phyloP scores from a whole-genome alignment of 2,113 vertebrate genomes.

The Scomber scombrus region DNA sequence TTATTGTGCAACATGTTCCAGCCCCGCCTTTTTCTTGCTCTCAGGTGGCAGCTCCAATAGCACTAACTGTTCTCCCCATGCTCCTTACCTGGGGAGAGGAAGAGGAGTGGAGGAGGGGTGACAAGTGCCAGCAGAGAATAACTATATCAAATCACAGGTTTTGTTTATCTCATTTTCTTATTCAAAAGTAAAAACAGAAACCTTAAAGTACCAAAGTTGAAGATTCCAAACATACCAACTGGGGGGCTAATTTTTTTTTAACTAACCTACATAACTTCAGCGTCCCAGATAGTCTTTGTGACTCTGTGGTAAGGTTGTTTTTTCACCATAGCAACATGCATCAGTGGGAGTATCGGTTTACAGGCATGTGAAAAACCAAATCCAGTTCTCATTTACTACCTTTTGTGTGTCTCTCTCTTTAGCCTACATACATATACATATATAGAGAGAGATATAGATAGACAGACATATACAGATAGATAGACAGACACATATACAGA shows the following conservation, averaged over 20 bases:
- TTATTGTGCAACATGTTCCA: background rate
- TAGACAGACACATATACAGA: too few species aligned
- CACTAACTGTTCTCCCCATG: slow-evolving; percentile 13
- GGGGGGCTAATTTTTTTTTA: background rate
- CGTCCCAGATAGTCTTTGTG: background rate
- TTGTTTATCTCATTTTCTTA: background rate
- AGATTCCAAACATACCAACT: background rate
- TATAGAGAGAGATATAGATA: too few species aligned
- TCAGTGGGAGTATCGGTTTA: slow-evolving; percentile 54
- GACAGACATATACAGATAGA: too few species aligned
- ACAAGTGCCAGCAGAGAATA: background rate
- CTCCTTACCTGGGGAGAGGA: slow-evolving; percentile 35
- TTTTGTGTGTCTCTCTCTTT: too few species aligned
- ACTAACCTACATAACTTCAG: slow-evolving; percentile 5
- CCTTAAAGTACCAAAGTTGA: background rate
- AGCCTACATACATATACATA: too few species aligned
- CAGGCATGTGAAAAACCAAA: slow-evolving; percentile 37
- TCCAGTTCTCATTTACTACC: background rate
- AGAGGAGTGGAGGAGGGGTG: slow-evolving; percentile 42
- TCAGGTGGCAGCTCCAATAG: slow-evolving; percentile 61
- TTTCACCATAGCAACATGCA: background rate
- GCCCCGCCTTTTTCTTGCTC: slow-evolving; percentile 39
- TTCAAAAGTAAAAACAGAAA: background rate
- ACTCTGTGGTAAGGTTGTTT: background rate
- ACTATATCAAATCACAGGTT: slow-evolving; percentile 13